Evolutionary conservation across 2,797 vertebrate genomes (phyloP), one percentile per base, ranked within the genome.

Genomic region (Oreonectes daqikongensis): DNA sequence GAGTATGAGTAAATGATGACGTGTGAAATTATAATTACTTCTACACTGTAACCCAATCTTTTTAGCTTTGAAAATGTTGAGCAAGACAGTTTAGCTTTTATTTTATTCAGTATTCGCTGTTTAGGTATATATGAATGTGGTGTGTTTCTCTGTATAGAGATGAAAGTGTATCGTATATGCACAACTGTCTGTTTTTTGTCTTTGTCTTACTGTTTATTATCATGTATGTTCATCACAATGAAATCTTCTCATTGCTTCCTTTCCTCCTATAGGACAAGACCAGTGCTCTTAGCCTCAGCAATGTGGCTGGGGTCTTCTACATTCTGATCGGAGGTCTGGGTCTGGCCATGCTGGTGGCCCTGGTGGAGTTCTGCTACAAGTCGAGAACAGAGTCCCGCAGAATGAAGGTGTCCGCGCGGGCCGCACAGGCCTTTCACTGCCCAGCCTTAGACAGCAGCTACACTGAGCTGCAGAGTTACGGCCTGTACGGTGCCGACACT

Each of bases 281-380:
- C 0, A 99, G 97, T 0, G 97, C 97, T 50, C 91, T 99, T 91
- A 99, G 97, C 85, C 96, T 99, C 89, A 98, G 96, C 90, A 99
- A 99, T 64, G 97, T 99, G 89, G 97, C 97, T 0, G 97, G 97
- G 18, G 97, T 98, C 81, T 99, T 99, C 96, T 99, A 99, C 94
- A 99, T 99, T 92, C 94, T 99, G 89, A 98, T 99, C 4, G 97
- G 97, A 11, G 97, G 97, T 81, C 95, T 99, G 80, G 97, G 97
- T 81, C 91, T 99, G 90, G 97, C 97, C 90, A 99, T 99, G 97
- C 94, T 99, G 91, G 97, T 99, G 92, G 97, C 97, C 67, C 93
- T 99, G 93, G 95, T 99, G 91, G 97, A 99, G 92, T 99, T 99
- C 94, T 99, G 97, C 95, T 99, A 99, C 96, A 99, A 99, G 92